Conservation (phyloP, 2,888 invertebrate genomes). For the Xanthia togata region DNA sequence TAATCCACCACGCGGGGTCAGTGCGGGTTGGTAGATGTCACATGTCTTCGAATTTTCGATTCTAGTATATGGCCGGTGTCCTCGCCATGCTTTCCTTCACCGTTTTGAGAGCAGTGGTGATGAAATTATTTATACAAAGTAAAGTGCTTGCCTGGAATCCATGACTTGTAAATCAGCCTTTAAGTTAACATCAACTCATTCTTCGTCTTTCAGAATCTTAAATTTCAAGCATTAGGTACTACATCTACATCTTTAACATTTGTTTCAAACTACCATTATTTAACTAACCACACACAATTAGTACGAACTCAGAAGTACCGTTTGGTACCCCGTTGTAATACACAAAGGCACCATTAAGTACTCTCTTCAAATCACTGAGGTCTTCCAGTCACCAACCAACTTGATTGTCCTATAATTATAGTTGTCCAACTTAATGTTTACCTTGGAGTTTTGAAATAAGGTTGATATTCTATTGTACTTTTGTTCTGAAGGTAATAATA, state of each 20-base stretch:
- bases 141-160: not conserved
- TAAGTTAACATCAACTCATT: no score
- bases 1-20: no score
- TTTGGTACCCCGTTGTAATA: slow-evolving; percentile 26
- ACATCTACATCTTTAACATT: not conserved
- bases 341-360: slow-evolving; percentile 38
- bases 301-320: slow-evolving; percentile 23
- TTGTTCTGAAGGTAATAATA: not conserved
- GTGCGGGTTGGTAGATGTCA: no score
- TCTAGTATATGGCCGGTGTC: no score
- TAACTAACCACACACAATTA: slow-evolving; percentile 4
- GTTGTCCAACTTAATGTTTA: slow-evolving; percentile 2
- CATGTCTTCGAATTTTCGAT: no score
- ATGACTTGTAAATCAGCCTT: no score
- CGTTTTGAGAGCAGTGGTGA: no score
- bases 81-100: no score
- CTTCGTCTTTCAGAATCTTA: not conserved
- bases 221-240: not conserved
- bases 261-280: not conserved
- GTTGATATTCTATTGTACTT: slow-evolving; percentile 14
- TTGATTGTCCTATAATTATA: slow-evolving; percentile 37
- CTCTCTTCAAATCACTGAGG: slow-evolving; percentile 26
- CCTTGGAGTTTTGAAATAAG: not conserved
- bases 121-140: no score
- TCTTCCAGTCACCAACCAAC: slow-evolving; percentile 18